These are phyloP conservation scores for Anniella stebbinsi DNA, from an alignment of 2,797 vertebrate species.

Conservation along the genomic window DNA sequence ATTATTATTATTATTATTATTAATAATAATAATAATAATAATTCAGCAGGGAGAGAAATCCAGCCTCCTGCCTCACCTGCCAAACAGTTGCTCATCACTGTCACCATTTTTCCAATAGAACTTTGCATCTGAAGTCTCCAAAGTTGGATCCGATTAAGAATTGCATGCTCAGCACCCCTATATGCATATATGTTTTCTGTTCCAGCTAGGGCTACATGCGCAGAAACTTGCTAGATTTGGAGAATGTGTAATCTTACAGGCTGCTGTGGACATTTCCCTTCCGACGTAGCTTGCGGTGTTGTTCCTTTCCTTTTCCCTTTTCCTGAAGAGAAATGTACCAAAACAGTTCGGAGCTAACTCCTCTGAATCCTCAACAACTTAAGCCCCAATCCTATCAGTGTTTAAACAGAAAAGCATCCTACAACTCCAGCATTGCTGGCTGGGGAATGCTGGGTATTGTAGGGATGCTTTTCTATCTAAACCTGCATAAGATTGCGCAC, in stretches of 20 bases:
- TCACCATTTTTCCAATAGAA: background rate
- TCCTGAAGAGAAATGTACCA: constrained; percentile 7
- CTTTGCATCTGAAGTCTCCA: no score
- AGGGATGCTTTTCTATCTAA: background rate
- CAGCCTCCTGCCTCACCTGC: background rate
- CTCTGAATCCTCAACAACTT: constrained; percentile 41
- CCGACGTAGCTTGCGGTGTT: constrained; percentile 47
- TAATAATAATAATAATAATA: no score
- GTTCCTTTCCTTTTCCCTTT: background rate
- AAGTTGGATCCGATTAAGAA: background rate
- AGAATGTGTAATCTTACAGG: constrained; percentile 22
- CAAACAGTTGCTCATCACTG: background rate
- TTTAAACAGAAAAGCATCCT: no score
- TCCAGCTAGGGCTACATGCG: background rate
- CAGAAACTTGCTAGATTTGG: background rate
- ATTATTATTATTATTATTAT: no score
- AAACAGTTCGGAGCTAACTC: constrained; percentile 32
- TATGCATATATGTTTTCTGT: background rate
- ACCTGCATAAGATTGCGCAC: no score
- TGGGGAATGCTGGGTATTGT: no score
- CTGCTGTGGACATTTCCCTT: constrained; percentile 59
- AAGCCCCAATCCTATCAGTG: constrained; percentile 31
- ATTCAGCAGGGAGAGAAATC: background rate
- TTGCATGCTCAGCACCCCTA: background rate
- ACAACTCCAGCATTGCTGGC: no score